Base-by-base conservation (phyloP, 2,113 vertebrate genomes). In the Rynchops niger region DNA sequence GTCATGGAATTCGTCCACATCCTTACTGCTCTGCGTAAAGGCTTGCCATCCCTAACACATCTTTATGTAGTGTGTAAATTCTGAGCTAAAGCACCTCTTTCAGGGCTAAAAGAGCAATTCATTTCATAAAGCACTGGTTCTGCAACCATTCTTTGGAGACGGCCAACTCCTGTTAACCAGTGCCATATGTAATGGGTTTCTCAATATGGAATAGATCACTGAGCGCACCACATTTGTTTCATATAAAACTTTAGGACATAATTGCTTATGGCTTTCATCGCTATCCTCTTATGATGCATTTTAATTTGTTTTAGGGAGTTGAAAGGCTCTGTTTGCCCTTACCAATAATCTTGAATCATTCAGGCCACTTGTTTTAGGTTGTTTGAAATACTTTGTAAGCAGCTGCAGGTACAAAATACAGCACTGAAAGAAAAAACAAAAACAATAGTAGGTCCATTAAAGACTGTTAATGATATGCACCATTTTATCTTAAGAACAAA, bases 401-500 rank as follows among this genome's bases (percentile, higher is more conserved):
- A 93, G 55, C 47, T 91, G 61, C n/a, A 81, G 53, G 34, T 74
- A 87, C 22, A 43, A 88, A 38, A 22, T 71, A 47, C 26, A 66
- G 23, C 3, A 6, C 63, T 88, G 52, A 34, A 84, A 45, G 15
- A 15, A 80, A 74, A 80, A 50, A 84, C 59, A 42, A 45, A 81
- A 94, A 74, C 53, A 95, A 71, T 86, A 87, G 19, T 76, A 55
- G 91, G 40, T 80, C 32, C 66, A 69, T 96, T 92, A 85, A 96
- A 87, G 66, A 55, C 52, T 72, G 40, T 83, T 93, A 95, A 90
- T 90, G 43, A 81, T 90, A 82, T 55, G 20, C 66, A 87, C 42
- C 6, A 26, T 88, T 95, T 96, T 92, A 67, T 95, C 85, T 67
- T 61, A 15, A 93, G 76, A 95, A 93, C 62, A 92, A 90, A 97